Evolutionary conservation across 2,888 invertebrate genomes (phyloP), one percentile per base, ranked within the genome.

Genomic region (Netelia fuscicornis): DNA sequence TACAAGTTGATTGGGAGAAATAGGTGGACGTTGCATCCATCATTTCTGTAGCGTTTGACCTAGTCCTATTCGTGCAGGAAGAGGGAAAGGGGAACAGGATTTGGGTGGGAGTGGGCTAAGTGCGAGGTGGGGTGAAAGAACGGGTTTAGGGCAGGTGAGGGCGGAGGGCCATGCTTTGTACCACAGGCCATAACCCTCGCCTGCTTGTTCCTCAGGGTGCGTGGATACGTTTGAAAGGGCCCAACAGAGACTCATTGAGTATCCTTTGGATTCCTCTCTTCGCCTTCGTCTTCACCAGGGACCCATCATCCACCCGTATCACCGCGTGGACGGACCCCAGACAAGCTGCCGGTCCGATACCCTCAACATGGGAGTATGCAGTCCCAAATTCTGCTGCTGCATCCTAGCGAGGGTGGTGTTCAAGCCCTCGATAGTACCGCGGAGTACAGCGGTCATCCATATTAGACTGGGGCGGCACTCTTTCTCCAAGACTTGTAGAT

Each of bases 321-420:
- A 86, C 37, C 13, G 86, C 64, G 82, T 84, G 77, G 64, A 83
- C 72, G 13, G 70, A 65, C 5, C 77, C 6, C 65, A 64, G n/a
- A 76, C 78, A 8, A 74, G 71, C 76, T 62, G 65, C 62, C 81
- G 70, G 42, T 83, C 87, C 58, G 84, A 86, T 37, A 85, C 70
- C 58, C 79, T 83, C 87, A 85, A 87, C 10, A 85, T 37, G 48
- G 58, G 52, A 10, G 87, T 83, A 23, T 77, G 74, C 8, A 88
- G 76, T 2, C 84, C 83, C 8, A 83, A 64, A 20, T 87, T 88
- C n/a, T 85, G 84, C 13, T 84, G 60, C 1, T 58, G 64, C 44
- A 88, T 72, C 9, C 81, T 77, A 8, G 52, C 10, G 11, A 86
- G 60, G 54, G 87, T 84, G 71, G 52, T 54, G 3, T 10, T 23